Base-by-base conservation (phyloP, 2,797 vertebrate species). In the Numenius phaeopus region DNA sequence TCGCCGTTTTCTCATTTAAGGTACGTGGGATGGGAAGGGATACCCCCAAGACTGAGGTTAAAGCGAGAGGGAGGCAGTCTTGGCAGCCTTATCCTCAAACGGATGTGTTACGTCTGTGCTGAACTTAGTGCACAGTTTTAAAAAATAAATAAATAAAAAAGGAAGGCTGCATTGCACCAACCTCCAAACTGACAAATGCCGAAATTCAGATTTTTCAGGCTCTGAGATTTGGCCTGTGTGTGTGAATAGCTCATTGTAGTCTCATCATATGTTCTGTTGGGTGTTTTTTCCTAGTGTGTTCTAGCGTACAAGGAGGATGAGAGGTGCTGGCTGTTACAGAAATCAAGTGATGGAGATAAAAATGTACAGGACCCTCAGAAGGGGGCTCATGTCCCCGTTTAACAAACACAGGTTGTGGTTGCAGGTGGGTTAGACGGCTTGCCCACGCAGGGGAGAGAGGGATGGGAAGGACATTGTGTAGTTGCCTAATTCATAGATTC, bases 1-100 rank as follows among this genome's bases (percentile, higher is more conserved):
- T 67, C 2, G 0, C 29, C 1, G 0, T 78, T 67, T 81, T 86
- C 61, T 90, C 73, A 8, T 78, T 34, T 54, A 19, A 62, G 50
- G 32, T 87, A 10, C 46, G 80, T 96, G 77, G 93, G 90, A 58
- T 79, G 90, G 34, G 49, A 90, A 78, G 83, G 88, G 83, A 90
- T 96, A 87, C 77, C 83, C 83, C 49, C 20, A 70, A 79, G 54
- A 20, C 65, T 34, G 58, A 93, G 86, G 80, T 96, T 86, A 52
- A 65, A 94, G 50, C 3, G 4, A 67, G 93, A 47, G 11, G 69
- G 66, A 93, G 70, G 85, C 69, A 83, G 13, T 54, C 54, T 72
- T 87, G 70, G 73, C 77, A 93, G 83, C 70, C 54, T 73, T 65
- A 54, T 87, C 54, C 70, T 87, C 61, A 39, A n/a, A 59, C 1